Evolutionary conservation across 2,888 invertebrate species (phyloP).

Genomic region (Athalia cordata): DNA sequence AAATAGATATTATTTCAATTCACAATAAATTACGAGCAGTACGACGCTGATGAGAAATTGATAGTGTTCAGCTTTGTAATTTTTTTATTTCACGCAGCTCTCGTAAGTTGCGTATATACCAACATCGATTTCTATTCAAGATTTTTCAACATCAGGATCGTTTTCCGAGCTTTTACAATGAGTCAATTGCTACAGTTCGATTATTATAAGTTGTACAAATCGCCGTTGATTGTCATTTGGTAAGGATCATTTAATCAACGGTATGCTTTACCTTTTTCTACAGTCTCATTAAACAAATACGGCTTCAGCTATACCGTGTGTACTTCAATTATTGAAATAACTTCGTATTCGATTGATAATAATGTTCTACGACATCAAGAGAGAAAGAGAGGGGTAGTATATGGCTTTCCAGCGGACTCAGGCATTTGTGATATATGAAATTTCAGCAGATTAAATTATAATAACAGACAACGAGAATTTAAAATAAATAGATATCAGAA

Average conservation of each 20-base stretch:
- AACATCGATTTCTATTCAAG: constrained; percentile 37
- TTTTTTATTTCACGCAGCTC: constrained; percentile 13
- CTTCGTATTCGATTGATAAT: no score
- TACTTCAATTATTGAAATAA: no score
- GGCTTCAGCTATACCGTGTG: no score
- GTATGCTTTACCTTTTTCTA: no score
- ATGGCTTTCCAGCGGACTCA: background rate
- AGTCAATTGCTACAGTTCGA: constrained; percentile 4
- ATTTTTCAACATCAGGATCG: constrained; percentile 16
- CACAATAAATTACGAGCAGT: background rate
- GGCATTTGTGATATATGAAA: background rate
- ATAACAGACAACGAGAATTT: background rate
- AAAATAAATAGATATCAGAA: background rate
- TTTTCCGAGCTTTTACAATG: background rate
- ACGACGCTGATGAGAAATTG: background rate
- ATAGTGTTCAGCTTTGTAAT: background rate
- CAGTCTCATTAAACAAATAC: no score
- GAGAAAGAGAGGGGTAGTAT: no score
- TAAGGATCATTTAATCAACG: no score
- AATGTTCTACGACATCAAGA: background rate
- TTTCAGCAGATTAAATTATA: constrained; percentile 18
- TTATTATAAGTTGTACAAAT: background rate
- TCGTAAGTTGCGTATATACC: background rate
- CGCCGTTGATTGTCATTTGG: no score
- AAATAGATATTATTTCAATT: background rate